Percentiles rank a stretch among this genome's conserved stretches.
These are phyloP conservation scores for Protaetia brevitarsis DNA, from an alignment of 1,140 invertebrate genomes.

Conservation along the genomic window DNA sequence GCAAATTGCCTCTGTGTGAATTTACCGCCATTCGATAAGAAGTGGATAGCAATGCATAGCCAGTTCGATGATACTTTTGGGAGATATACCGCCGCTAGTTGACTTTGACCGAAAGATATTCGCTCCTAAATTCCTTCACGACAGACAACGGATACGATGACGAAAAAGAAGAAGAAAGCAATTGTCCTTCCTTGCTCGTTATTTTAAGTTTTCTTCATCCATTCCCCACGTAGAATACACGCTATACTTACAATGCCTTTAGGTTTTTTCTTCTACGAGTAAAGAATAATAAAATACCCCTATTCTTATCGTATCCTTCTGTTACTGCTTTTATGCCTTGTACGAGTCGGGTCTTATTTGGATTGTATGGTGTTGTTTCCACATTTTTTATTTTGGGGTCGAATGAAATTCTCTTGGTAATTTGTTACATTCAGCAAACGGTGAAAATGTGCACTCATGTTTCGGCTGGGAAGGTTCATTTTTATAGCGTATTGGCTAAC, in stretches of 20 bases:
- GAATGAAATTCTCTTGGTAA: not conserved
- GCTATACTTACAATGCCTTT: not conserved
- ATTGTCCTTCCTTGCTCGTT: not conserved
- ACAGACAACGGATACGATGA: not conserved
- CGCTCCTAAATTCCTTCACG: not conserved
- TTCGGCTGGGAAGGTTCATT: too few species aligned
- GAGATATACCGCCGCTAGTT: not conserved
- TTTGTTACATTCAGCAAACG: not conserved
- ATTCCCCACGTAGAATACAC: not conserved
- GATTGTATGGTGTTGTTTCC: not conserved
- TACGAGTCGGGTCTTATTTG: not conserved
- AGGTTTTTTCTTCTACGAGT: not conserved
- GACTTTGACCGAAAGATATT: constrained; percentile 11
- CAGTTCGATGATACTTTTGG: constrained; percentile 21
- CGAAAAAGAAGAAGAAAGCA: not conserved
- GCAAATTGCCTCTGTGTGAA: constrained; percentile 21
- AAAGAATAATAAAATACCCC: constrained; percentile 6
- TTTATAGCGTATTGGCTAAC: too few species aligned
- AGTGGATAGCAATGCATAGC: constrained; percentile 10
- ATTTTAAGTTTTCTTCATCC: constrained; percentile 7
- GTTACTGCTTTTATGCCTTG: not conserved
- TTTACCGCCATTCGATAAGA: constrained; percentile 17
- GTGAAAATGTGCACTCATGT: not conserved
- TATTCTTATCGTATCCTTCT: not conserved
- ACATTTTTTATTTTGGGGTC: not conserved